These are phyloP conservation scores for Chrysina gloriosa DNA, from an alignment of 2,888 invertebrate species.

Conservation along the genomic window DNA sequence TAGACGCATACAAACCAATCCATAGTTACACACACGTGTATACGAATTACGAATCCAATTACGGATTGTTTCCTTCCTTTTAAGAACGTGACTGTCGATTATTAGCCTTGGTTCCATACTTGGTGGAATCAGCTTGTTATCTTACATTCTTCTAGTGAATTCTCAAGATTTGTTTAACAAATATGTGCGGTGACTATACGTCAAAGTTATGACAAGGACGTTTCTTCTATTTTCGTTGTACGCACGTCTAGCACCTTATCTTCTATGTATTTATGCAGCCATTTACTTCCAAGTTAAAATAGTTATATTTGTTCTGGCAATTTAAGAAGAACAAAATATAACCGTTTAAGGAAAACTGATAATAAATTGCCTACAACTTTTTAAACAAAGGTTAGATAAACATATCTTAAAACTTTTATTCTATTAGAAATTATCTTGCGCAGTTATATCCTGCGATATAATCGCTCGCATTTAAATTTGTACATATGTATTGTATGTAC, in stretches of 20 bases:
- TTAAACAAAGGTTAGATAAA: too few relatives aligned
- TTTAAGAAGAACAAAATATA: constrained; percentile 1
- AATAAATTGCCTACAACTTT: not conserved
- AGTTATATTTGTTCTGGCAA: not conserved
- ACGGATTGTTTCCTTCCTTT: constrained; percentile 31
- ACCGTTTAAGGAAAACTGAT: not conserved
- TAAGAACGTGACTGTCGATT: constrained; percentile 19
- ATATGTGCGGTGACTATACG: not conserved
- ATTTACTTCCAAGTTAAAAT: not conserved
- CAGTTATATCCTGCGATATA: too few relatives aligned
- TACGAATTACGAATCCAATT: not conserved
- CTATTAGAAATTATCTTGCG: too few relatives aligned
- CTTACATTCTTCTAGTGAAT: constrained; percentile 16
- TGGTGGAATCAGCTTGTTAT: constrained; percentile 10
- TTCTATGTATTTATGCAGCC: not conserved
- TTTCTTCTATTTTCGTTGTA: constrained; percentile 1
- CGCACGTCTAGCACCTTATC: constrained; percentile 26
- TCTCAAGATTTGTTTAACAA: constrained; percentile 28
- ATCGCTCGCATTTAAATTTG: too few relatives aligned
- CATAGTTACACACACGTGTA: not conserved
- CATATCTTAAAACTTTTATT: too few relatives aligned
- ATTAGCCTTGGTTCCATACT: constrained; percentile 19
- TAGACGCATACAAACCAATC: not conserved
- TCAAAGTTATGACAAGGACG: constrained; percentile 23
- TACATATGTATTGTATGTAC: too few relatives aligned